Percentiles rank a stretch among this genome's conserved stretches.
phyloP scores from a whole-genome alignment of 2,113 vertebrate species.

The Hyperoodon ampullatus region DNA sequence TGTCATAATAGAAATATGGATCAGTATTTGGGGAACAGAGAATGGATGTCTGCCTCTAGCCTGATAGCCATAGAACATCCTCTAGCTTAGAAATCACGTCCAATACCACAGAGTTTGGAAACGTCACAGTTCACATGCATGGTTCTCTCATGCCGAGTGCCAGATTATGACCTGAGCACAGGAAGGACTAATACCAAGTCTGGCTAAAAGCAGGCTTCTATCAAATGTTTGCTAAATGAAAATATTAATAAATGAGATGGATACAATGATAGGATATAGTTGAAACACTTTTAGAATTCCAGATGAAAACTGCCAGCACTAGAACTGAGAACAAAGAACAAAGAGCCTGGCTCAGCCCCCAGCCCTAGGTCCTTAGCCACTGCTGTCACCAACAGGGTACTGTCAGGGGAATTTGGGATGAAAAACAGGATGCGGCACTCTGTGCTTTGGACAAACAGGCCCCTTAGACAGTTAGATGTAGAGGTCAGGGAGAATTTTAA shows the following conservation, averaged over 20 bases:
- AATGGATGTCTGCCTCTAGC: neutral
- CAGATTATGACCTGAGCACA: neutral
- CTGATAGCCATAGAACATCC: neutral
- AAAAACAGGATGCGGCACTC: no score
- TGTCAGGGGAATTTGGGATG: no score
- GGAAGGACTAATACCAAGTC: neutral
- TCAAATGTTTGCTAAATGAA: neutral
- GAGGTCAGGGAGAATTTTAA: no score
- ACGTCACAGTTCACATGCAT: neutral
- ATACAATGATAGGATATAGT: neutral
- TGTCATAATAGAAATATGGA: neutral
- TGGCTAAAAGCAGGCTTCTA: neutral
- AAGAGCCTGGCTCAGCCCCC: no score
- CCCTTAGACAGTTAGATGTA: no score
- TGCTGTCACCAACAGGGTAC: no score
- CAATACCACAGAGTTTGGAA: neutral
- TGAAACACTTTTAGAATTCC: neutral
- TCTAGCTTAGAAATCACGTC: neutral
- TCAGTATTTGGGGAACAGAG: neutral
- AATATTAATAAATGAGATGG: neutral
- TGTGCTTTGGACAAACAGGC: no score
- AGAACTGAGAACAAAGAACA: no score
- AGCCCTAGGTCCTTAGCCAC: no score
- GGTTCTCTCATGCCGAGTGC: rapidly evolving
- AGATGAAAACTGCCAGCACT: no score